Evolutionary conservation across 2,888 invertebrate genomes (phyloP), one percentile per base, ranked within the genome.

Genomic region (Amblyjoppa fuscipennis): DNA sequence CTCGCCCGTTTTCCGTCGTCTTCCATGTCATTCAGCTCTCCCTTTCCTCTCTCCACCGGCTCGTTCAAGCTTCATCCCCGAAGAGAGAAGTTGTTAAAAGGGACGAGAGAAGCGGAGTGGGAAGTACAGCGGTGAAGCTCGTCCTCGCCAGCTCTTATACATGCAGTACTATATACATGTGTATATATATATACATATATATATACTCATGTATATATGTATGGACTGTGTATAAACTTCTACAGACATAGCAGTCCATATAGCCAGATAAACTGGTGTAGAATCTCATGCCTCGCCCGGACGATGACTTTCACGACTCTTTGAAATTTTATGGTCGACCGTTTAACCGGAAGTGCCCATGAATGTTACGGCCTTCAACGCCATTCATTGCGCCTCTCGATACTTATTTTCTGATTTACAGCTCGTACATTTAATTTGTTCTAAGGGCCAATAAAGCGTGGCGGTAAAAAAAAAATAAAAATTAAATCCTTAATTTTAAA

Each of bases 41-140:
- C 49, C 34, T 34, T 51, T 20, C 1, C 66, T 66, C n/a, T 25
- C n/a, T 25, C 38, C 51, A 64, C 59, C 25, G 25, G 5, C 75
- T 84, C 84, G 85, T 86, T 88, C 81, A 81, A 86, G 85, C 81
- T 84, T 84, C 78, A 73, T 84, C 59, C 66, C 28, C 68, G 70
- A 59, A 28, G 11, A 66, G 74, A 77, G 69, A 81, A 84, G 78
- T 61, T 73, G 70, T 71, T 53, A 66, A 81, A 75, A 73, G 80
- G 73, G 25, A 51, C 66, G 25, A 76, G 20, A 34, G 76, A 28
- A n/a, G 45, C 70, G 51, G 25, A 80, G 34, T 16, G 25, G 45
- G 11, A 59, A 56, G 51, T 68, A 81, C 31, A 75, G 64, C 66
- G 16, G 38, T 49, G 66, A 25, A 66, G 45, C 66, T 41, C 45